Conservation (phyloP, 1,140 invertebrate species). For the Physella acuta region DNA sequence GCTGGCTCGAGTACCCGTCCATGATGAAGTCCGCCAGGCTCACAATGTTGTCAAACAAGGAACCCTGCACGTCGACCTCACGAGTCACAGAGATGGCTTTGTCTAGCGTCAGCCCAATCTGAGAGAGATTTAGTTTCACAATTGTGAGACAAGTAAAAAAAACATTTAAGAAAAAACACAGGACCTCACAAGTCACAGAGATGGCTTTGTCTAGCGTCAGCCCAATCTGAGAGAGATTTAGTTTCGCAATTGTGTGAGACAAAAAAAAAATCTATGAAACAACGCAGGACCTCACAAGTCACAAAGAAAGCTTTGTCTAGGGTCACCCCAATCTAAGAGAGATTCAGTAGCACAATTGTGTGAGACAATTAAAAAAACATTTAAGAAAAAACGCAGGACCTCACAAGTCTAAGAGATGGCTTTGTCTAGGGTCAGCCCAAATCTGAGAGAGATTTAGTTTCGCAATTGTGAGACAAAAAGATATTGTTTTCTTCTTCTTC, state of each 20-base stretch:
- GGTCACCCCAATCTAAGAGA: constrained; percentile 42
- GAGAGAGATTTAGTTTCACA: too few species aligned
- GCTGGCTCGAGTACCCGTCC: constrained; percentile 71
- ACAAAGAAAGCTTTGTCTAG: constrained; percentile 47
- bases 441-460: constrained; percentile 39
- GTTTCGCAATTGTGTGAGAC: too few species aligned
- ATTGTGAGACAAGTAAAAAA: too few species aligned
- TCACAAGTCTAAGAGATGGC: constrained; percentile 55
- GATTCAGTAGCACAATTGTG: too few species aligned
- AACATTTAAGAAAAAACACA: too few species aligned
- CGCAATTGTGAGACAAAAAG: too few species aligned
- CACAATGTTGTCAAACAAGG: constrained; percentile 72
- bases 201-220: constrained; percentile 48
- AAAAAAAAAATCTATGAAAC: too few species aligned
- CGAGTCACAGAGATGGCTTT: constrained; percentile 51
- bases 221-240: constrained; percentile 36
- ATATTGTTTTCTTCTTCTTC: too few species aligned
- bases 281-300: constrained; percentile 55
- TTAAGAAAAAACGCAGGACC: too few species aligned
- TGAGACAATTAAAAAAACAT: too few species aligned
- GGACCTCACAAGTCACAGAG: constrained; percentile 53
- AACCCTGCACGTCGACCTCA: constrained; percentile 49
- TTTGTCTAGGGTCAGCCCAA: constrained; percentile 41
- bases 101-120: constrained; percentile 47
- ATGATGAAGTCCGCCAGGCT: constrained; percentile 76